Evolutionary conservation across 2,888 invertebrate genomes (phyloP).

Genomic region (Trachelus iudaicus): DNA sequence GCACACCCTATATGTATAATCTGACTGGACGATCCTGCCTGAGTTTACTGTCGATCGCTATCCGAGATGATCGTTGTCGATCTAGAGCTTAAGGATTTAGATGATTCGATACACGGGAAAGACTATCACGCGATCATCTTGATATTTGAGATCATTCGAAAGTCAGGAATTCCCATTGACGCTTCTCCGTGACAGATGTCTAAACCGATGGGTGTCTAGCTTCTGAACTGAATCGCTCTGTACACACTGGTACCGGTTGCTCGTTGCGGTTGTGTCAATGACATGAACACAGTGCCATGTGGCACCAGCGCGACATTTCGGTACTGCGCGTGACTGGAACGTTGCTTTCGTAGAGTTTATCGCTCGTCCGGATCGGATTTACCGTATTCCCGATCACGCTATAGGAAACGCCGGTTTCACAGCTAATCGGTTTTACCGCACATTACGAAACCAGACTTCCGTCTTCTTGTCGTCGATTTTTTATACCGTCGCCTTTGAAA

Average conservation of each 20-base stretch:
- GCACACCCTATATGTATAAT: background rate
- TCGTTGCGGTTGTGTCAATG: background rate
- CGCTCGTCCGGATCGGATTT: conserved; percentile 4
- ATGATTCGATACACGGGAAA: background rate
- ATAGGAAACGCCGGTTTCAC: background rate
- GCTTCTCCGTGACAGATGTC: background rate
- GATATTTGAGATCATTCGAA: background rate
- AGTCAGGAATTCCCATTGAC: background rate
- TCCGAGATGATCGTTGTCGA: background rate
- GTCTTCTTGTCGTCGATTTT: background rate
- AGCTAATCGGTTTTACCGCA: background rate
- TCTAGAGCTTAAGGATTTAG: background rate
- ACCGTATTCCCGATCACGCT: background rate
- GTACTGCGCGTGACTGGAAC: background rate
- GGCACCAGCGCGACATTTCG: background rate
- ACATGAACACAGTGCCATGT: background rate
- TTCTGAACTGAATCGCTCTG: background rate
- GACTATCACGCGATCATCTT: background rate
- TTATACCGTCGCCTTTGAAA: background rate
- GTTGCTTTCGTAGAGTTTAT: background rate
- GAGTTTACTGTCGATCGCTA: background rate
- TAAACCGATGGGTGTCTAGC: background rate
- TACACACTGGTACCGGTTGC: background rate
- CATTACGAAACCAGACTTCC: background rate
- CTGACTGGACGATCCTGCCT: background rate